phyloP scores from a whole-genome alignment of 2,888 invertebrate genomes.

The Crepidodera aurea region DNA sequence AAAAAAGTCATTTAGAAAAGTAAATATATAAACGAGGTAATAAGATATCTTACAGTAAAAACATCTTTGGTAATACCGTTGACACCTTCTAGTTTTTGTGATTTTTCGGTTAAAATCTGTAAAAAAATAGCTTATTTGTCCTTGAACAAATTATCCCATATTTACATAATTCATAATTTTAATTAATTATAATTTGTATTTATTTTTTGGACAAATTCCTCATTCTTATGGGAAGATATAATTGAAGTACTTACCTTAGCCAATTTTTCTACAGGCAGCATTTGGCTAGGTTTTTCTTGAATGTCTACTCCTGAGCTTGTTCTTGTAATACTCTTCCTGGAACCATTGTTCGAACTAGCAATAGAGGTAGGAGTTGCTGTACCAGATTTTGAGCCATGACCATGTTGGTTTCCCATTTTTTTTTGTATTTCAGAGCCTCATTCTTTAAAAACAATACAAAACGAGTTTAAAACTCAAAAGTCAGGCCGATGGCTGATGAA shows the following conservation, averaged over 20 bases:
- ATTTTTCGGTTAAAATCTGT: constrained; percentile 74
- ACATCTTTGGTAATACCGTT: constrained; percentile 75
- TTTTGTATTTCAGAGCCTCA: constrained; percentile 28
- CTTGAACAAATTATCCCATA: constrained; percentile 29
- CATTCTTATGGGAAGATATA: constrained; percentile 30
- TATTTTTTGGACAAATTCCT: background rate
- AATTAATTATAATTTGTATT: background rate
- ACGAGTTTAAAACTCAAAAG: background rate
- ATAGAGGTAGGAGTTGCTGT: constrained; percentile 54
- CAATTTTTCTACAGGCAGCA: constrained; percentile 79
- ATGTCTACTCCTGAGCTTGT: constrained; percentile 74
- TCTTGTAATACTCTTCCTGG: constrained; percentile 66
- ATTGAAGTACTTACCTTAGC: constrained; percentile 68
- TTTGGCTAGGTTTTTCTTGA: constrained; percentile 67
- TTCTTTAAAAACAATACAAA: constrained; percentile 14
- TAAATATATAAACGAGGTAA: background rate
- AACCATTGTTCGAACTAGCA: constrained; percentile 51
- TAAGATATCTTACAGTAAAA: constrained; percentile 65
- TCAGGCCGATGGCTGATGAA: background rate
- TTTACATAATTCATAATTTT: constrained; percentile 5
- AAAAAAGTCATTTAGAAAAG: background rate
- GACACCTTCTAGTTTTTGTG: constrained; percentile 74
- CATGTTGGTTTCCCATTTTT: constrained; percentile 59
- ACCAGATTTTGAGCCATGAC: constrained; percentile 53
- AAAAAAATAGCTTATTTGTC: constrained; percentile 46